phyloP scores from a whole-genome alignment of 2,797 vertebrate species.

The Saxicola maurus region DNA sequence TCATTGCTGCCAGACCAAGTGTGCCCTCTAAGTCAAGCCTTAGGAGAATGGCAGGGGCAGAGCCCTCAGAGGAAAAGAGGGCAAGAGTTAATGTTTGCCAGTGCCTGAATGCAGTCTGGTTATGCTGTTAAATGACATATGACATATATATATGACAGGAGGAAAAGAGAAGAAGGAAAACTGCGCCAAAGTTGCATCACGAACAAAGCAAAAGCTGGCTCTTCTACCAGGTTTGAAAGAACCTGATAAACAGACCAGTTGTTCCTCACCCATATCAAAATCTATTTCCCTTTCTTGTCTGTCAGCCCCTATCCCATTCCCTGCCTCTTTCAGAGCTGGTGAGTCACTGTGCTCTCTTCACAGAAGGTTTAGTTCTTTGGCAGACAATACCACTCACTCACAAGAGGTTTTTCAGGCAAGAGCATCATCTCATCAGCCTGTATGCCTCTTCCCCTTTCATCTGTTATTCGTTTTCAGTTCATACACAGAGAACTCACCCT shows the following conservation, averaged over 20 bases:
- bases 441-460: neutral
- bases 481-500: neutral
- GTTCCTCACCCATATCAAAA: neutral
- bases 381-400: neutral
- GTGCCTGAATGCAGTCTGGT: neutral
- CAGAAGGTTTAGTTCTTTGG: neutral
- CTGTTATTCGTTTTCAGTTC: constrained; percentile 22
- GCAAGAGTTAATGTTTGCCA: neutral
- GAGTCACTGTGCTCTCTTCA: neutral
- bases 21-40: neutral
- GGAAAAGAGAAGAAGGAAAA: neutral
- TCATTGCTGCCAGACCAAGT: accelerated
- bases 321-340: neutral
- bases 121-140: too few relatives aligned
- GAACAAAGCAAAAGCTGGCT: neutral
- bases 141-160: too few relatives aligned
- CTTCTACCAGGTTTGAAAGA: neutral
- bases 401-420: neutral
- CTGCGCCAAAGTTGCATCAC: neutral
- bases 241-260: neutral
- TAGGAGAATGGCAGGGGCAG: neutral
- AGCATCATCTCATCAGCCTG: neutral
- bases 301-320: neutral
- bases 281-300: neutral
- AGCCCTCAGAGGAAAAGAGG: neutral